phyloP scores from a whole-genome alignment of 2,113 vertebrate genomes.

The Andinoacara biseriatus region DNA sequence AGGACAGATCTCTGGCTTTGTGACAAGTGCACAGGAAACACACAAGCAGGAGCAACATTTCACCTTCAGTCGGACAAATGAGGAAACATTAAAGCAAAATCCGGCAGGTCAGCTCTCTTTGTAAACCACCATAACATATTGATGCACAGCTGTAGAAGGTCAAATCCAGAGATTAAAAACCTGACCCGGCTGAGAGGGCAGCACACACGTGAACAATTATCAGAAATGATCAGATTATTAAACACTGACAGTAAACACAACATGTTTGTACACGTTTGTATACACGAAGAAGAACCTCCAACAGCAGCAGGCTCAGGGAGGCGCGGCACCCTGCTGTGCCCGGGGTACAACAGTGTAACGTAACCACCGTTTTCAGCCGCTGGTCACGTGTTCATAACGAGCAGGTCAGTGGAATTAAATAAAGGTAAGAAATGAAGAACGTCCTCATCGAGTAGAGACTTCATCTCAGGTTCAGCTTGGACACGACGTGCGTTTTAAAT shows the following conservation, averaged over 20 bases:
- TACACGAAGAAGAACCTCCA: background rate
- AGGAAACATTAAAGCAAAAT: no score
- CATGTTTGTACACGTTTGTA: no score
- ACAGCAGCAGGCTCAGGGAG: background rate
- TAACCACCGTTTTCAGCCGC: no score
- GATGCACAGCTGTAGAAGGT: background rate
- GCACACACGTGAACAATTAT: background rate
- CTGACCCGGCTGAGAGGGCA: background rate
- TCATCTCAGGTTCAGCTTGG: background rate
- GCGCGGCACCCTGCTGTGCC: no score
- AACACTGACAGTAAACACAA: no score
- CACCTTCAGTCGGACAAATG: background rate
- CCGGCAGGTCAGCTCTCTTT: background rate
- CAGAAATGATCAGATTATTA: background rate
- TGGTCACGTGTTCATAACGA: no score
- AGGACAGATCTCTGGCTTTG: constrained; percentile 23
- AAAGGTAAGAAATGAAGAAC: background rate
- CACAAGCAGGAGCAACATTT: background rate
- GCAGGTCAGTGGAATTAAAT: background rate
- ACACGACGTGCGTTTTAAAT: background rate
- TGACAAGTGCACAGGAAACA: constrained; percentile 2
- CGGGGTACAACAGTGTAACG: no score
- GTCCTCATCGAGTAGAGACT: background rate
- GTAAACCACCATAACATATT: background rate
- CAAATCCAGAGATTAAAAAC: background rate